phyloP scores from a whole-genome alignment of 2,888 invertebrate genomes.

The Hydropsyche betteni region DNA sequence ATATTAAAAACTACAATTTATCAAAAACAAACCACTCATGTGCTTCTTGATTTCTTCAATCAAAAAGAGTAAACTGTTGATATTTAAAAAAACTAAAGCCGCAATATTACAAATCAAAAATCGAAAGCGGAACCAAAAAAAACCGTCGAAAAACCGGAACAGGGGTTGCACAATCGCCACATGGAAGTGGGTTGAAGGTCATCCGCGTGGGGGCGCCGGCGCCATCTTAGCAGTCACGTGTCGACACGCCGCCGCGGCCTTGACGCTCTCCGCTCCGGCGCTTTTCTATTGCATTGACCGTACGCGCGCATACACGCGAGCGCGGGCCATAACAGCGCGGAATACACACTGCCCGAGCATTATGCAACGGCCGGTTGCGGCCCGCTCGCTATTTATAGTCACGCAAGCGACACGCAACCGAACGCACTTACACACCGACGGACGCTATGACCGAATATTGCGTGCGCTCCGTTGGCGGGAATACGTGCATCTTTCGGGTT shows the following conservation, averaged over 20 bases:
- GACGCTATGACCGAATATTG: too few relatives aligned
- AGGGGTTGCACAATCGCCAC: not conserved
- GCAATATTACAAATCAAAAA: not conserved
- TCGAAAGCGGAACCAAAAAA: not conserved
- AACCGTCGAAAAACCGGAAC: not conserved
- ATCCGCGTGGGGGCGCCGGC: not conserved
- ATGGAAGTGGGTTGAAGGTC: not conserved
- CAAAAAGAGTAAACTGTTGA: too few relatives aligned
- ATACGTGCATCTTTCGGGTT: too few relatives aligned
- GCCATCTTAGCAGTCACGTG: not conserved
- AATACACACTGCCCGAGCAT: not conserved
- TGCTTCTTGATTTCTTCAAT: too few relatives aligned
- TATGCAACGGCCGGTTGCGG: constrained; percentile 27
- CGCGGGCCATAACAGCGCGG: too few relatives aligned
- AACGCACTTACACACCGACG: not conserved
- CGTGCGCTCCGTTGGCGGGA: too few relatives aligned
- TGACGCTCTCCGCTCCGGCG: not conserved
- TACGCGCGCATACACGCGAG: constrained; percentile 2
- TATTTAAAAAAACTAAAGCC: not conserved
- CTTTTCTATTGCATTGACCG: constrained; percentile 30
- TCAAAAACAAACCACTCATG: too few relatives aligned
- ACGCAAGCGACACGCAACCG: not conserved
- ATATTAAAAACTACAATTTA: too few relatives aligned
- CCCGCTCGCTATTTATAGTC: constrained; percentile 17
- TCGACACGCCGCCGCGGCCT: not conserved